phyloP scores from a whole-genome alignment of 2,888 invertebrate species.

The Agrochola litura region DNA sequence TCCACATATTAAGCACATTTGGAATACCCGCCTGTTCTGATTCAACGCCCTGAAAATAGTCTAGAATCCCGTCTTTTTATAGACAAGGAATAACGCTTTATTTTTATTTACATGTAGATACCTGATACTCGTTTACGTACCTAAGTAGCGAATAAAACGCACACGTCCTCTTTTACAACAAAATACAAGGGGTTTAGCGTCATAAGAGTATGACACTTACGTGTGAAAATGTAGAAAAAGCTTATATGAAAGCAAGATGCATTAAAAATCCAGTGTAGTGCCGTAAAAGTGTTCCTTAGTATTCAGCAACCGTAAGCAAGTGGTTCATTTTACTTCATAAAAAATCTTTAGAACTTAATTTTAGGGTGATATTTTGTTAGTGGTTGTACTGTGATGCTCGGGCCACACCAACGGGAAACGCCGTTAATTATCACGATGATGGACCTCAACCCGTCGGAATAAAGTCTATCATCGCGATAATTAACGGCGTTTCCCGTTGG shows the following conservation, averaged over 20 bases:
- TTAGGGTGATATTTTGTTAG: slow-evolving; percentile 50
- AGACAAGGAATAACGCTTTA: slow-evolving; percentile 36
- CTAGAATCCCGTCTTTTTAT: slow-evolving; percentile 35
- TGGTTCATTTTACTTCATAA: slow-evolving; percentile 71
- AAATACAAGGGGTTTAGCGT: slow-evolving; percentile 70
- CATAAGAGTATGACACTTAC: slow-evolving; percentile 80
- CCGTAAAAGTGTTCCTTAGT: slow-evolving; percentile 75
- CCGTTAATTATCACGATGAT: too few relatives aligned
- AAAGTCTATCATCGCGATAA: too few relatives aligned
- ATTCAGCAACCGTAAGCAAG: slow-evolving; percentile 74
- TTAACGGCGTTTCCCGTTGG: too few relatives aligned
- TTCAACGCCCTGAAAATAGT: slow-evolving; percentile 50
- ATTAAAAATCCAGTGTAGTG: slow-evolving; percentile 76
- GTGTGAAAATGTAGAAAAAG: slow-evolving; percentile 76
- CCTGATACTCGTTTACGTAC: slow-evolving; percentile 26
- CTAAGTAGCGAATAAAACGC: slow-evolving; percentile 52
- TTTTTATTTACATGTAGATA: slow-evolving; percentile 51
- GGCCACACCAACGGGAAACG: too few relatives aligned
- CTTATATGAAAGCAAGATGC: slow-evolving; percentile 76
- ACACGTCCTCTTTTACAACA: slow-evolving; percentile 48
- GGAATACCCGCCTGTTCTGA: slow-evolving; percentile 47
- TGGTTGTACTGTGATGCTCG: slow-evolving; percentile 38
- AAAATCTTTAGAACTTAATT: slow-evolving; percentile 65
- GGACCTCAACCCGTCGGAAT: too few relatives aligned
- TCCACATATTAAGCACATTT: slow-evolving; percentile 48